A percentile compares a stretch with the other conserved stretches of the same genome.
phyloP scores from a whole-genome alignment of 2,113 vertebrate genomes.

The Centropus unirufus region DNA sequence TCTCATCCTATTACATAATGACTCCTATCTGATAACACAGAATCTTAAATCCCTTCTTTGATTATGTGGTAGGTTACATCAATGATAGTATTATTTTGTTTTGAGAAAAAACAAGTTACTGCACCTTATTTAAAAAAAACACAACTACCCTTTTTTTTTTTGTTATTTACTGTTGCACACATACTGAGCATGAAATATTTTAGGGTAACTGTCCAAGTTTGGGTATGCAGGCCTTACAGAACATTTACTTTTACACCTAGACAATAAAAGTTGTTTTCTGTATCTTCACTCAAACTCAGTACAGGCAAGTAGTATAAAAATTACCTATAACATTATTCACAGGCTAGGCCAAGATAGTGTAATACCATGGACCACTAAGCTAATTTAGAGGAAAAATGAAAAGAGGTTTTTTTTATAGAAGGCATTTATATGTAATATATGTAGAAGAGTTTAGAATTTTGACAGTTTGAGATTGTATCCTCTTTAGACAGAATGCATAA shows the following conservation, averaged over 20 bases:
- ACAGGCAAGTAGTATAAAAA: slow-evolving; percentile 72
- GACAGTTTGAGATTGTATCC: slow-evolving; percentile 78
- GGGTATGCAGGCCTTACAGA: slow-evolving; percentile 68
- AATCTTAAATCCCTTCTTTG: background rate
- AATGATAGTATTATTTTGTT: slow-evolving; percentile 42
- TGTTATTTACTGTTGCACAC: slow-evolving; percentile 56
- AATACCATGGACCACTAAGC: slow-evolving; percentile 79
- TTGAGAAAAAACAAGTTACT: slow-evolving; percentile 44
- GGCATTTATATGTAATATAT: slow-evolving; percentile 78
- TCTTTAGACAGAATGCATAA: slow-evolving; percentile 79
- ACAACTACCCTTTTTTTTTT: background rate
- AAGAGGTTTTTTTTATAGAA: slow-evolving; percentile 64
- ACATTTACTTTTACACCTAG: slow-evolving; percentile 83
- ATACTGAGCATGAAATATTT: slow-evolving; percentile 66
- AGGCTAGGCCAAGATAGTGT: slow-evolving; percentile 58
- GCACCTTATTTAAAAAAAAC: background rate
- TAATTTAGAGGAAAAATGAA: slow-evolving; percentile 77
- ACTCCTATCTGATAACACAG: background rate
- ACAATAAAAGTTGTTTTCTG: slow-evolving; percentile 81
- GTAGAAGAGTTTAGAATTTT: slow-evolving; percentile 75
- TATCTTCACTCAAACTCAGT: slow-evolving; percentile 76
- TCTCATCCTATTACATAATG: background rate
- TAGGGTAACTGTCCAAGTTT: slow-evolving; percentile 58
- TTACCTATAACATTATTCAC: slow-evolving; percentile 76
- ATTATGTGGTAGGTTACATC: background rate